Conservation (phyloP, 2,113 vertebrate species). For the Ceuthmochares aereus region DNA sequence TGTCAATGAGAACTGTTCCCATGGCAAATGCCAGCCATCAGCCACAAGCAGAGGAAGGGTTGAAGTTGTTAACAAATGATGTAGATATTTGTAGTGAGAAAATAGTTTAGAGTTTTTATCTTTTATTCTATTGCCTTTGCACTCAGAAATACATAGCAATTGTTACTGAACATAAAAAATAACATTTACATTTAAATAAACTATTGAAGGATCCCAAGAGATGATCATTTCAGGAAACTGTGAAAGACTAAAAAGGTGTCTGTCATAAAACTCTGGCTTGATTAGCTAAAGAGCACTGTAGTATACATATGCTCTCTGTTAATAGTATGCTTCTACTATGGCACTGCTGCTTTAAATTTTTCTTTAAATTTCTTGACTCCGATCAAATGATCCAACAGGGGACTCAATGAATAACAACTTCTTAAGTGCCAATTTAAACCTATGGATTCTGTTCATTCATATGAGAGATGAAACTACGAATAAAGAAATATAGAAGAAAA, state of each 20-base stretch:
- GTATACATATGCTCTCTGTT: not conserved
- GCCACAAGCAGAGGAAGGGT: not conserved
- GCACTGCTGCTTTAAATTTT: not conserved
- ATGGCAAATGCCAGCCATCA: not conserved
- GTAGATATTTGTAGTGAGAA: not conserved
- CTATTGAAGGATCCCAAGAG: not conserved
- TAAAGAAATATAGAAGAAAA: not conserved
- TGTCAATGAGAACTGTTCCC: conserved; percentile 6
- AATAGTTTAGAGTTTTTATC: not conserved
- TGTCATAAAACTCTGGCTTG: not conserved
- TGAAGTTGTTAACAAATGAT: not conserved
- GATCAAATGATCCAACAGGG: not conserved
- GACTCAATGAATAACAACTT: not conserved
- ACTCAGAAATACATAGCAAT: not conserved
- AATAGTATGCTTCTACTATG: not conserved
- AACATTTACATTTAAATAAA: conserved; percentile 15
- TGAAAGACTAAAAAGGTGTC: not conserved
- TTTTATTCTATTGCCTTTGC: not conserved
- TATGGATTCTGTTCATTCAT: not conserved
- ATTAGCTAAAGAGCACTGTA: not conserved
- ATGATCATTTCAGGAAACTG: not conserved
- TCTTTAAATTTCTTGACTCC: not conserved
- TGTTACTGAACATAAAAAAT: not conserved
- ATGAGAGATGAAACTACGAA: not conserved
- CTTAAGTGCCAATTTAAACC: not conserved